phyloP scores from a whole-genome alignment of 2,113 vertebrate genomes.

The Elgaria multicarinata region DNA sequence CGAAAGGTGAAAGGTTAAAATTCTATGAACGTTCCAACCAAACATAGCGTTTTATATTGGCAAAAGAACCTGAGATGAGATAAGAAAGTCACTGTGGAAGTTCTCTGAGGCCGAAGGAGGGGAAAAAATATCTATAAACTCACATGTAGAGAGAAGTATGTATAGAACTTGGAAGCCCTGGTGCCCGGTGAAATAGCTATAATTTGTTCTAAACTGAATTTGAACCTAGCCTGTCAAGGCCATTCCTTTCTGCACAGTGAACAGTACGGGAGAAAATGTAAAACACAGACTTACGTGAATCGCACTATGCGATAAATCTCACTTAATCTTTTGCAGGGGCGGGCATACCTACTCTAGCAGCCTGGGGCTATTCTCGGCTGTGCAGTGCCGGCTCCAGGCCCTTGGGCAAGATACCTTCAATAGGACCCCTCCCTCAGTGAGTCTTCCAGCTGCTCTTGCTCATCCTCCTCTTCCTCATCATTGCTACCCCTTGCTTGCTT shows the following conservation, averaged over 20 bases:
- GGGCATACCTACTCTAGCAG: neutral
- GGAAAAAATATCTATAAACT: neutral
- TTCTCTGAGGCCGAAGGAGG: slow-evolving; percentile 9
- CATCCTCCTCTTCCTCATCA: too few relatives aligned
- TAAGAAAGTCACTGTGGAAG: slow-evolving; percentile 4
- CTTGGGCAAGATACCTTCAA: too few relatives aligned
- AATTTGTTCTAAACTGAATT: slow-evolving; percentile 45
- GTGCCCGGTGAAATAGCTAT: slow-evolving; percentile 1
- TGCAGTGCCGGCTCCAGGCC: too few relatives aligned
- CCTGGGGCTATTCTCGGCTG: neutral
- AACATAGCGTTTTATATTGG: slow-evolving; percentile 38
- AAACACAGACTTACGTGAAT: neutral
- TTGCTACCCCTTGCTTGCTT: too few relatives aligned
- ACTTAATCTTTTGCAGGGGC: neutral
- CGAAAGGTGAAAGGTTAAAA: too few relatives aligned
- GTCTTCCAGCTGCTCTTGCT: too few relatives aligned
- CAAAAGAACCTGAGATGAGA: slow-evolving; percentile 12
- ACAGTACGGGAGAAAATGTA: slow-evolving; percentile 37
- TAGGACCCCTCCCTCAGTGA: too few relatives aligned
- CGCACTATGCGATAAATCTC: neutral
- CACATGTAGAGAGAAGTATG: neutral
- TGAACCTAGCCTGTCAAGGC: slow-evolving; percentile 30
- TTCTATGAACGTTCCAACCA: neutral
- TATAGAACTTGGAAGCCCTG: slow-evolving; percentile 26
- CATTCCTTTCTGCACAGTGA: slow-evolving; percentile 27